phyloP scores from a whole-genome alignment of 1,140 invertebrate genomes.

The Coelopa frigida region DNA sequence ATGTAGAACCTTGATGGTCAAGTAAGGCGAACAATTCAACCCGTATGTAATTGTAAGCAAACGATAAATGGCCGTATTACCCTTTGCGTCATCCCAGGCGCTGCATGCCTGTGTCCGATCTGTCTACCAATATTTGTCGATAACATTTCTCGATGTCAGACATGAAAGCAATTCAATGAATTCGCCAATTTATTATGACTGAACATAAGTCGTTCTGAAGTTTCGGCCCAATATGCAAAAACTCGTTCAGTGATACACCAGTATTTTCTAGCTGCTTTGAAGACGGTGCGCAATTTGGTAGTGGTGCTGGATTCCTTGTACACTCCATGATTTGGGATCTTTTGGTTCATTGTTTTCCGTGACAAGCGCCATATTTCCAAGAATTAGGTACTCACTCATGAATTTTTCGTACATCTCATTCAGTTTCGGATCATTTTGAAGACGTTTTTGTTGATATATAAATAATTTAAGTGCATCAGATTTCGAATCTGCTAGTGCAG shows the following conservation, averaged over 20 bases:
- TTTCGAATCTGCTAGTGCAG: neutral
- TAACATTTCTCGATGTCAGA: slow-evolving; percentile 34
- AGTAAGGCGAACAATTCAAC: slow-evolving; percentile 19
- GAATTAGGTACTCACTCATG: neutral
- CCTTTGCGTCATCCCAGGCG: neutral
- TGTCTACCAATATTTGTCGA: slow-evolving; percentile 14
- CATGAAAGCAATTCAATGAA: slow-evolving; percentile 20
- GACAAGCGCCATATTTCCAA: neutral
- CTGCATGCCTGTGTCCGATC: neutral
- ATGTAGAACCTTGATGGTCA: slow-evolving; percentile 11
- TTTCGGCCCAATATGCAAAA: slow-evolving; percentile 27
- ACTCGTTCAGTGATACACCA: slow-evolving; percentile 32
- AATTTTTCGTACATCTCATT: neutral
- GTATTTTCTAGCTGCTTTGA: slow-evolving; percentile 27
- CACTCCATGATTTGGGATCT: slow-evolving; percentile 43
- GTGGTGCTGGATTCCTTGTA: slow-evolving; percentile 23
- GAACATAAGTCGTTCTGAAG: slow-evolving; percentile 32
- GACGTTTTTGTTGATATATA: neutral
- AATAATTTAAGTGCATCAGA: neutral
- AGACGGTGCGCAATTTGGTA: slow-evolving; percentile 34
- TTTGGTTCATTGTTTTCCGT: too few species aligned
- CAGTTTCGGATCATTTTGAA: neutral
- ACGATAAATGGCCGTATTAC: neutral
- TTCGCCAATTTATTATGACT: slow-evolving; percentile 32
- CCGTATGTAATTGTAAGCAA: slow-evolving; percentile 32